Conservation (phyloP, 2,113 vertebrate genomes). For the Thunnus maccoyii region DNA sequence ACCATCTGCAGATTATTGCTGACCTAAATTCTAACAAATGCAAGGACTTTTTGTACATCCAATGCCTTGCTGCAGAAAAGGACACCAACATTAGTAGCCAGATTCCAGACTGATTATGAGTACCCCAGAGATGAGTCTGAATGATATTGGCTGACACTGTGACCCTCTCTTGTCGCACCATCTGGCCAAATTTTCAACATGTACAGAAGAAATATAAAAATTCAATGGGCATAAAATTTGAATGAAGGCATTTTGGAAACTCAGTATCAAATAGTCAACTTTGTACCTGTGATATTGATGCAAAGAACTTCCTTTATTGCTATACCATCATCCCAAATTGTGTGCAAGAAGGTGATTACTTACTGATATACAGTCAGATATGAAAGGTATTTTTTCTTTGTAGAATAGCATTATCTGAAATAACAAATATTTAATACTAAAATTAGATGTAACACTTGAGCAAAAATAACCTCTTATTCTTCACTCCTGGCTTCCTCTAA, state of each 20-base stretch:
- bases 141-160: neutral
- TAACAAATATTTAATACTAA: neutral
- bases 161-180: neutral
- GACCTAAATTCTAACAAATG: slow-evolving; percentile 24
- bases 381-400: neutral
- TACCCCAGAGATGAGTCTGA: neutral
- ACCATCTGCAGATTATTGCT: neutral
- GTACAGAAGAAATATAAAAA: neutral
- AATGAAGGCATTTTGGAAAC: neutral
- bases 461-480: neutral
- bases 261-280: neutral
- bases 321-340: too few species aligned
- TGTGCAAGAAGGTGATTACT: neutral
- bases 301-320: neutral
- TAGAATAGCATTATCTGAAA: neutral
- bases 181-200: neutral
- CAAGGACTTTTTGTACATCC: neutral
- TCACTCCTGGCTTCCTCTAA: neutral
- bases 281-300: too few species aligned
- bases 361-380: neutral
- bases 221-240: neutral
- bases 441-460: neutral
- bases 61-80: neutral
- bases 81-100: neutral
- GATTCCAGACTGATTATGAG: neutral